phyloP scores from a whole-genome alignment of 2,797 vertebrate genomes.

The Chiroxiphia lanceolata region DNA sequence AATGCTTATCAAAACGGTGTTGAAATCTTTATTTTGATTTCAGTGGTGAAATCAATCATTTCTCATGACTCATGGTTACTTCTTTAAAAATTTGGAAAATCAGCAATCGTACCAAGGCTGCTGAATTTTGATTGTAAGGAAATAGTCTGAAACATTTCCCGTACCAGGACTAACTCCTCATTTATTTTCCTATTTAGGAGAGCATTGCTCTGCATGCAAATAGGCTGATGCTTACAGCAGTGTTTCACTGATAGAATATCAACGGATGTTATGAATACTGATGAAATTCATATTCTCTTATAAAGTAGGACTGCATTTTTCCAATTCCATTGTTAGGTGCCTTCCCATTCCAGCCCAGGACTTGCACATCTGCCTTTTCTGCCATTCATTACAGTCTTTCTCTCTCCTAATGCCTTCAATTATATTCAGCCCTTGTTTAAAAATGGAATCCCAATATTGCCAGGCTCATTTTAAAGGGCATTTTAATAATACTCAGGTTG shows the following conservation, averaged over 20 bases:
- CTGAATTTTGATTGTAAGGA: neutral
- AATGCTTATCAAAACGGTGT: neutral
- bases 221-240: constrained; percentile 7
- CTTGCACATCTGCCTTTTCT: neutral
- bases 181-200: constrained; percentile 52
- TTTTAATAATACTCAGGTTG: constrained; percentile 15
- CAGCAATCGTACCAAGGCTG: neutral
- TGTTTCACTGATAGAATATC: neutral
- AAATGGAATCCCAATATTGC: constrained; percentile 14
- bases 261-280: constrained; percentile 48
- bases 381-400: neutral
- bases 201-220: constrained; percentile 43
- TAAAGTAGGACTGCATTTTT: neutral
- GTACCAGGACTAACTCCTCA: constrained; percentile 38
- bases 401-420: neutral
- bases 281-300: constrained; percentile 34
- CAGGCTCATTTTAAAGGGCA: constrained; percentile 19
- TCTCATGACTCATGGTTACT: neutral
- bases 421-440: neutral
- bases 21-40: constrained; percentile 20
- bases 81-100: constrained; percentile 13
- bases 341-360: neutral
- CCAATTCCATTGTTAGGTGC: neutral
- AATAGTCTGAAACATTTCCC: constrained; percentile 9
- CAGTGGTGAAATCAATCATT: neutral